Base-by-base conservation (phyloP, 2,888 invertebrate species). In the Calameuta filiformis region DNA sequence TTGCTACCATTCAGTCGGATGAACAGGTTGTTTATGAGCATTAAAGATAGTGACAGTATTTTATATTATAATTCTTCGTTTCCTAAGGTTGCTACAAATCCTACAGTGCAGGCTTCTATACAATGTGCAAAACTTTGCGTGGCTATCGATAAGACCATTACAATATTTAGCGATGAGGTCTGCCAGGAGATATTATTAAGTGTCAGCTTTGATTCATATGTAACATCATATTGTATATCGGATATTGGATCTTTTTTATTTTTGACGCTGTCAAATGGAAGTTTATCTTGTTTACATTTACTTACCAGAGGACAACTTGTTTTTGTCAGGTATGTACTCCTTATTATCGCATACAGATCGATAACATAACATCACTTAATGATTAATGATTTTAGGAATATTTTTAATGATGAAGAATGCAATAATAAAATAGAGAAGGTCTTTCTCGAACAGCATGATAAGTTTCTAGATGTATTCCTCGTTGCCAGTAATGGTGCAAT, bases 1-100 rank as follows among this genome's bases (percentile, higher is more conserved):
- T 93, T 77, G 93, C 93, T 76, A 88, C 90, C 11, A 90, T 92
- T 75, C 86, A 90, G 79, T 83, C 89, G 1, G 82, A 83, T 31
- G 84, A 77, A 71, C 76, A 86, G 84, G 89, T 87, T 75, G n/a
- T 33, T 34, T 40, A 30, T n/a, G 40, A 71, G 35, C 68, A 40
- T 35, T 30, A n/a, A 68, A 31, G 31, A 31, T 33, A 12, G 69
- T 75, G 73, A 75, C n/a, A 75, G 73, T 69, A 73, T 75, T 69
- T 71, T 76, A 73, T 33, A 75, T 73, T 71, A 33, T 35, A 15
- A 71, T 77, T 35, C 12, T 23, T 71, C 15, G 30, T 33, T 12
- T 30, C 31, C 12, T 71, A 35, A 87, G 87, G 80, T 87, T 30
- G n/a, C 77, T 68, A 75, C 80, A 12, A 80, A 81, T 80, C 87